phyloP scores from a whole-genome alignment of 2,888 invertebrate species.

The Tetragnatha montana region DNA sequence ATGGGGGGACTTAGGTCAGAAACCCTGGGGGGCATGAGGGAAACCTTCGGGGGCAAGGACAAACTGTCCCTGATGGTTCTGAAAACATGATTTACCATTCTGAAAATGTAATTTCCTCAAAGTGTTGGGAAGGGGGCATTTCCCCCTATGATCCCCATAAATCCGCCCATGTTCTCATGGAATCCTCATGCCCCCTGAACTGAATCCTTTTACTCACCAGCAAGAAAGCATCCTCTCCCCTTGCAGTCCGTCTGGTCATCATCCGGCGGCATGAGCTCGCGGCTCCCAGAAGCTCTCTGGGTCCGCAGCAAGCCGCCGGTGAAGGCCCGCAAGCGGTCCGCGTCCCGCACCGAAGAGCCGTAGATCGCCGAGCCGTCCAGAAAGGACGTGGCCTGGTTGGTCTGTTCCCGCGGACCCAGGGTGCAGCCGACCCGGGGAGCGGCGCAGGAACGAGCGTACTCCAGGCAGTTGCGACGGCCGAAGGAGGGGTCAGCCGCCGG shows the following conservation, averaged over 20 bases:
- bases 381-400: slow-evolving; percentile 82
- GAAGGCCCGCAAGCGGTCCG: slow-evolving; percentile 82
- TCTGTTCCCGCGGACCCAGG: slow-evolving; percentile 83
- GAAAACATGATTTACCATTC: too few species aligned
- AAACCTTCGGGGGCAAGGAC: too few species aligned
- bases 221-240: slow-evolving; percentile 78
- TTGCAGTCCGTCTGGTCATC: slow-evolving; percentile 76
- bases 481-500: slow-evolving; percentile 75
- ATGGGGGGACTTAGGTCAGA: too few species aligned
- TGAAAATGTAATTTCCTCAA: too few species aligned
- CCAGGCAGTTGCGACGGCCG: slow-evolving; percentile 76
- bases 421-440: slow-evolving; percentile 79
- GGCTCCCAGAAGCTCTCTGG: slow-evolving; percentile 74
- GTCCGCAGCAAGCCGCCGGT: slow-evolving; percentile 81
- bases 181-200: background rate
- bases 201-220: slow-evolving; percentile 77
- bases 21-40: too few species aligned
- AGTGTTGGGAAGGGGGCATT: too few species aligned
- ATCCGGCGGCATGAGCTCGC: slow-evolving; percentile 76
- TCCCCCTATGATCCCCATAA: too few species aligned
- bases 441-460: slow-evolving; percentile 77
- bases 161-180: background rate
- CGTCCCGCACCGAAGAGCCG: slow-evolving; percentile 83
- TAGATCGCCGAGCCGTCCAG: slow-evolving; percentile 89
- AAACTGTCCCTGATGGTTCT: too few species aligned